Evolutionary conservation across 2,797 vertebrate species (phyloP).

Genomic region (Rhinichthys osculus): DNA sequence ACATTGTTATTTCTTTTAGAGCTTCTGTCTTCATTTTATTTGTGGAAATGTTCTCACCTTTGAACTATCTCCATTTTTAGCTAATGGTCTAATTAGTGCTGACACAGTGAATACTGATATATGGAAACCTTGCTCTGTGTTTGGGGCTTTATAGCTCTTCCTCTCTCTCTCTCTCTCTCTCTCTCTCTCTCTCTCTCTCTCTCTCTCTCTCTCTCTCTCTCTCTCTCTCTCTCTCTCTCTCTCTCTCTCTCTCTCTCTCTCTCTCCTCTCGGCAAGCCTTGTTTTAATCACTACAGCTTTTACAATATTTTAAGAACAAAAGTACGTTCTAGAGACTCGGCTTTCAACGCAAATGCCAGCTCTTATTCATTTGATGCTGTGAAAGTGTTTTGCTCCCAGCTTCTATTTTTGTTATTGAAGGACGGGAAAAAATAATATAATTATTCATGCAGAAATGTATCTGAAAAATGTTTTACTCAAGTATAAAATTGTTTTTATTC

Average conservation of each 20-base stretch:
- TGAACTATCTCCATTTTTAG: slow-evolving; percentile 4
- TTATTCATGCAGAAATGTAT: slow-evolving; percentile 48
- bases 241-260: neutral
- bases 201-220: too few relatives aligned
- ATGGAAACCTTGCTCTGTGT: neutral
- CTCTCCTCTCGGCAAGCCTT: neutral
- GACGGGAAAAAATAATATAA: slow-evolving; percentile 4
- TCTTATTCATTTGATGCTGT: slow-evolving; percentile 16
- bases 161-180: too few relatives aligned
- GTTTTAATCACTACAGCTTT: slow-evolving; percentile 12
- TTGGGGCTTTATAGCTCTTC: neutral
- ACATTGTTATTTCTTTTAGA: neutral
- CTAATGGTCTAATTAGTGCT: neutral
- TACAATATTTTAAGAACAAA: slow-evolving; percentile 8
- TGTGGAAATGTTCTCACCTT: neutral
- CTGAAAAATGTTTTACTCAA: slow-evolving; percentile 55
- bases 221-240: too few relatives aligned
- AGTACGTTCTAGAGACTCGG: neutral
- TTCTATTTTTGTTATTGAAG: slow-evolving; percentile 9
- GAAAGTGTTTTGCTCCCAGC: slow-evolving; percentile 18
- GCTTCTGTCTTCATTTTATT: slow-evolving; percentile 5
- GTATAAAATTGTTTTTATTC: slow-evolving; percentile 61
- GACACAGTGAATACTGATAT: neutral
- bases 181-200: too few relatives aligned
- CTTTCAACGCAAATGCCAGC: neutral